Conservation (phyloP, 2,113 vertebrate species). For the Pavo muticus region DNA sequence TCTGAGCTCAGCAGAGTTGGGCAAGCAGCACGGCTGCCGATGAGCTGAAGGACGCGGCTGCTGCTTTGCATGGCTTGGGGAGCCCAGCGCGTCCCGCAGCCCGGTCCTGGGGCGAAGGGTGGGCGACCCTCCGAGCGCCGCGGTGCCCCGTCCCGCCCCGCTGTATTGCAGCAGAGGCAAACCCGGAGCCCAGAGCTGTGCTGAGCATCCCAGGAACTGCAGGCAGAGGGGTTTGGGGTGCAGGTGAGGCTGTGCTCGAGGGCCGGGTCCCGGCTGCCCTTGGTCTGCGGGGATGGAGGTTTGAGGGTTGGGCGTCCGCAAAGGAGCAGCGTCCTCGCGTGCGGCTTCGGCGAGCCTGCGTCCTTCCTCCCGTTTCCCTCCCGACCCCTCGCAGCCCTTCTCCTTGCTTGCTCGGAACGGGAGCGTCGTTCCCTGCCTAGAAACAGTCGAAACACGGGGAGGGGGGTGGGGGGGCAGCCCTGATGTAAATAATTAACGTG, state of each 20-base stretch:
- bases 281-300: not conserved
- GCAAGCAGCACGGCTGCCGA: conserved; percentile 63
- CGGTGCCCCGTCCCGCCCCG: not conserved
- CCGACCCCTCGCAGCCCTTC: conserved; percentile 29
- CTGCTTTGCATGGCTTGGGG: not conserved
- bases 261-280: conserved; percentile 30
- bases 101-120: not conserved
- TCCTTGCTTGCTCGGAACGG: conserved; percentile 52
- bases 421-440: conserved; percentile 57
- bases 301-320: not conserved
- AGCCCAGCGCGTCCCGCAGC: not conserved
- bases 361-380: conserved; percentile 67
- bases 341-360: conserved; percentile 47
- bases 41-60: conserved; percentile 29
- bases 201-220: conserved; percentile 26
- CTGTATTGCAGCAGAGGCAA: not conserved
- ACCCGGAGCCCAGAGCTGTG: not conserved
- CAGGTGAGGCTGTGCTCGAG: conserved; percentile 19
- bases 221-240: not conserved
- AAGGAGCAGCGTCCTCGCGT: not conserved
- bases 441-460: conserved; percentile 35
- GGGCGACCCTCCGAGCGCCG: not conserved
- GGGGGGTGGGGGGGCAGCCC: conserved; percentile 11
- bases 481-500: conserved; percentile 81
- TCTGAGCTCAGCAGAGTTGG: conserved; percentile 72